A percentile compares a stretch with the other conserved stretches of the same genome.
These are phyloP conservation scores for Lota lota DNA, from an alignment of 2,113 vertebrate species.

Conservation along the genomic window DNA sequence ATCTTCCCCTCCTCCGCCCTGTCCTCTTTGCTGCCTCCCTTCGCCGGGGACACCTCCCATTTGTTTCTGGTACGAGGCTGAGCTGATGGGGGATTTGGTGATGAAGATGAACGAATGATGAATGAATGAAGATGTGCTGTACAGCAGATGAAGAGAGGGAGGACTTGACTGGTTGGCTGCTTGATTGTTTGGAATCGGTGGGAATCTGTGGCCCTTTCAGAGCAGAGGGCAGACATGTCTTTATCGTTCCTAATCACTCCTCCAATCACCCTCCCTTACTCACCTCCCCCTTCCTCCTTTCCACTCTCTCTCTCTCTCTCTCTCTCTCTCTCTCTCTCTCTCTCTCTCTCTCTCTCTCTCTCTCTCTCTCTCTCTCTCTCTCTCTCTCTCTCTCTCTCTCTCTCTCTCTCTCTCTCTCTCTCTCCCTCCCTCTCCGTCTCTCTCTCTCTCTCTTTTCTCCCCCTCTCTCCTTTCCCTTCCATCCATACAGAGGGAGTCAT, in stretches of 20 bases:
- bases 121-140: background rate
- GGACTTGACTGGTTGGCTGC: no score
- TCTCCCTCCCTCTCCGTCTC: background rate
- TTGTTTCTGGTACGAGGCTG: constrained; percentile 76
- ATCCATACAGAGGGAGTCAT: constrained; percentile 80
- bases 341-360: background rate
- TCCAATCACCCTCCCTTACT: background rate
- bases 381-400: no score
- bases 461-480: constrained; percentile 29
- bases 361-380: background rate
- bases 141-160: no score
- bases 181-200: no score
- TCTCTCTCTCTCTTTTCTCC: background rate
- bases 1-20: constrained; percentile 76
- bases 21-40: constrained; percentile 80
- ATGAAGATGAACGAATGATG: no score
- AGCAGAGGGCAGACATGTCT: background rate
- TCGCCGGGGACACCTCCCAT: constrained; percentile 77
- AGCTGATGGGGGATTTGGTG: background rate
- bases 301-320: constrained; percentile 15
- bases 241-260: constrained; percentile 2
- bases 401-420: background rate
- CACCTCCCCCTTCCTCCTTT: background rate
- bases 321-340: background rate
- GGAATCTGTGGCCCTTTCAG: background rate